Conservation (phyloP, 1,140 invertebrate species). For the Papilio polyxenes region DNA sequence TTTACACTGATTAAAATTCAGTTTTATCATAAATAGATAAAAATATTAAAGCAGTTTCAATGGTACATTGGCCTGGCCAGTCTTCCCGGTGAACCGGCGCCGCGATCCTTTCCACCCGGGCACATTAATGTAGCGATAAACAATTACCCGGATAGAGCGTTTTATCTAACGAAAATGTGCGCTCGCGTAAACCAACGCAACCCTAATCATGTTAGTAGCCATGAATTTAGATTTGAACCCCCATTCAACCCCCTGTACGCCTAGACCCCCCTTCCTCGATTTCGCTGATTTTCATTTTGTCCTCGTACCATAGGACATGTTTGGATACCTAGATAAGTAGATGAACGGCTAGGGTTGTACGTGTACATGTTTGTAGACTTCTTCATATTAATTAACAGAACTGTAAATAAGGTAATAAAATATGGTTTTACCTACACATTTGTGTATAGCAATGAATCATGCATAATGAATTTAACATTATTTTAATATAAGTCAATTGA, state of each 20-base stretch:
- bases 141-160: conserved; percentile 52
- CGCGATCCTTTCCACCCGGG: conserved; percentile 39
- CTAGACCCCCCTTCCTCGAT: not conserved
- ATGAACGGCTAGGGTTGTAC: not conserved
- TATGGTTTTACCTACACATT: too few species aligned
- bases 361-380: not conserved
- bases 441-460: too few species aligned
- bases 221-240: conserved; percentile 57
- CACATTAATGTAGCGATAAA: conserved; percentile 51
- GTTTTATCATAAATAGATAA: not conserved
- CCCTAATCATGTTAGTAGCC: conserved; percentile 59
- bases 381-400: not conserved
- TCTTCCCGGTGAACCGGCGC: conserved; percentile 37
- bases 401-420: too few species aligned
- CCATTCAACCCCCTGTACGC: conserved; percentile 1
- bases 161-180: conserved; percentile 55
- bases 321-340: not conserved
- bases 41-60: not conserved
- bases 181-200: conserved; percentile 49
- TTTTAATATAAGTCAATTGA: too few species aligned
- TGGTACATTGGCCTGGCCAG: conserved; percentile 33
- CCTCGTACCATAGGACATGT: not conserved
- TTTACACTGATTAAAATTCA: not conserved
- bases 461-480: too few species aligned
- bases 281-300: conserved; percentile 36